A percentile compares a stretch with the other conserved stretches of the same genome.
These are phyloP conservation scores for Venustaconcha ellipsiformis DNA, from an alignment of 1,140 invertebrate species.

Conservation along the genomic window DNA sequence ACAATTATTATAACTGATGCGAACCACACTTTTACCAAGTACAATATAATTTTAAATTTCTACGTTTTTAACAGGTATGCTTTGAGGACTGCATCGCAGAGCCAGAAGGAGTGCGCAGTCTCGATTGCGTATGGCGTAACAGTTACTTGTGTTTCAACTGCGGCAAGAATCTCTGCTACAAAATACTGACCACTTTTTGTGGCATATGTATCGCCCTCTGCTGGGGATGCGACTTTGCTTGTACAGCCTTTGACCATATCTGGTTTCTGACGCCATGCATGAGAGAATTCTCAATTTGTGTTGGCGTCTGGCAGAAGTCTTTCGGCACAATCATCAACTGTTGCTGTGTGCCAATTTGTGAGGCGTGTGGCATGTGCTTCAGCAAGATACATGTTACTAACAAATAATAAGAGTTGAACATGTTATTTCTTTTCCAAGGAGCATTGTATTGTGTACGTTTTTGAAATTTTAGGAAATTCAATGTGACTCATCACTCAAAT, in stretches of 20 bases:
- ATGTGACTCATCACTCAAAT: too few relatives aligned
- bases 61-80: conserved; percentile 38
- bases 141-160: conserved; percentile 78
- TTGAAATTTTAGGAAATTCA: too few relatives aligned
- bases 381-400: conserved; percentile 34
- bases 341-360: conserved; percentile 74
- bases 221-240: conserved; percentile 80
- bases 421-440: too few relatives aligned
- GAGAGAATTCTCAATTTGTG: conserved; percentile 70
- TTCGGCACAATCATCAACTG: conserved; percentile 74
- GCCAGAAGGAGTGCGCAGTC: conserved; percentile 78
- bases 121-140: conserved; percentile 81
- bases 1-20: background rate
- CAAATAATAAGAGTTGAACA: too few relatives aligned
- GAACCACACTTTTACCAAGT: too few relatives aligned
- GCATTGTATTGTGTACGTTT: too few relatives aligned
- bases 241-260: conserved; percentile 74
- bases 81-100: conserved; percentile 85
- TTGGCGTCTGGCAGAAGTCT: conserved; percentile 74
- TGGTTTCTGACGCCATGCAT: conserved; percentile 66
- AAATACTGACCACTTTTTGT: conserved; percentile 76
- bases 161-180: conserved; percentile 79
- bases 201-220: conserved; percentile 78
- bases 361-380: conserved; percentile 71
- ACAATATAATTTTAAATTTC: too few relatives aligned